Percentiles rank a stretch among this genome's conserved stretches.
These are phyloP conservation scores for Aeoliscus strigatus DNA, from an alignment of 2,797 vertebrate genomes.

Conservation along the genomic window DNA sequence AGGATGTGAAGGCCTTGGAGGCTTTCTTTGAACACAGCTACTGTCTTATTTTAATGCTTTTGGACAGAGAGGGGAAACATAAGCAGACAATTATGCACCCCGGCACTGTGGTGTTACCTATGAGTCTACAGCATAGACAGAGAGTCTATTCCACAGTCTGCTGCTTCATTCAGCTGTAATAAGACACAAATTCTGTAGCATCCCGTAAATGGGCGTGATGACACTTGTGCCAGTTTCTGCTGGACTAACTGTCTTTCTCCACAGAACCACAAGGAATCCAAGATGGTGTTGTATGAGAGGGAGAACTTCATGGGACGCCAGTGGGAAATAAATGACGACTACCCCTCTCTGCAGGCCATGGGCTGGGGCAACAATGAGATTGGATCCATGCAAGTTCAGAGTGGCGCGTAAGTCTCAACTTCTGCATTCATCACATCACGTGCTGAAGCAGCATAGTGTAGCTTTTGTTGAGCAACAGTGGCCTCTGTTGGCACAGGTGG, in stretches of 20 bases:
- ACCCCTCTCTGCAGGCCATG: conserved; percentile 95
- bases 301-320: conserved; percentile 93
- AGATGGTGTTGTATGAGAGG: conserved; percentile 87
- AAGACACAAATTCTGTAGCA: not conserved
- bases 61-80: too few relatives aligned
- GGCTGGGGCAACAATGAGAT: conserved; percentile 94
- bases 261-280: conserved; percentile 93
- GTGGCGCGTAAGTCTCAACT: conserved; percentile 82
- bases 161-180: not conserved
- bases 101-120: not conserved
- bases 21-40: not conserved
- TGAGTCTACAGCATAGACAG: not conserved
- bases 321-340: conserved; percentile 91
- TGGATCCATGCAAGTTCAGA: conserved; percentile 91
- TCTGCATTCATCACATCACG: not conserved
- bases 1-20: not conserved
- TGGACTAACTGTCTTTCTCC: too few relatives aligned
- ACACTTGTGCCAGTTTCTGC: not conserved
- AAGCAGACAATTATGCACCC: too few relatives aligned
- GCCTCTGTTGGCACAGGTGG: not conserved
- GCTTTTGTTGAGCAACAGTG: too few relatives aligned
- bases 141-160: not conserved
- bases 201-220: not conserved
- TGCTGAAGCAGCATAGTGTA: not conserved
- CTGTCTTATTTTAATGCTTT: too few relatives aligned